Evolutionary conservation across 2,797 vertebrate species (phyloP), one percentile per base, ranked within the genome.

Genomic region (Myotis daubentonii): DNA sequence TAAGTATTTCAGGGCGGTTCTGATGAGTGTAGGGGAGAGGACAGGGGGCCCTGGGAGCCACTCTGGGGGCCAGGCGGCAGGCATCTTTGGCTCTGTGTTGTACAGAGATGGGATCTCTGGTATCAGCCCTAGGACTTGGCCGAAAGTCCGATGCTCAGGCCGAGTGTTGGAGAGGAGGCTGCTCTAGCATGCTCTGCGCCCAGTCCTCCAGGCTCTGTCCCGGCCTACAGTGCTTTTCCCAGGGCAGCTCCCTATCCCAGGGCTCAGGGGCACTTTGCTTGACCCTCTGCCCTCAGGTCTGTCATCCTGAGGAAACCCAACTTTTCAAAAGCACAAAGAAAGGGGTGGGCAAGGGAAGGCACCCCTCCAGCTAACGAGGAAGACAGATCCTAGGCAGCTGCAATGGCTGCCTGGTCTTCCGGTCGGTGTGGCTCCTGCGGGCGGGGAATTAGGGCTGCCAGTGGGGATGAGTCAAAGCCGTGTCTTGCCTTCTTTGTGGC

Each of bases 1-100:
- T 79, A 88, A 80, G 87, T 72, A 92, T 91, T 94, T 95, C 92
- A 72, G 85, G 49, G 66, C 20, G 4, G 66, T 85, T 93, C 79
- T 1, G 10, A 44, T 78, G 90, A 86, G 76, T 62, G 80, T n/a
- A 38, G 66, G 66, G 81, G 88, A 80, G 60, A 72, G 84, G 44
- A 80, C 68, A 88, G 89, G 90, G n/a, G 76, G 12, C 36, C 10
- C 66, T n/a, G 81, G 88, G 76, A 79, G 53, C 53, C 44, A 53
- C 38, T 65, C 23, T 3, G 3, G 57, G 85, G 57, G 47, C 3
- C 10, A 47, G 89, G 20, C 2, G 6, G 57, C 51, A 23, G 70
- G 83, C 0, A 0, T 62, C n/a, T 0, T 2, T 4, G 36, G 76
- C 12, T 78, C 23, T 4, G 3, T 41, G 70, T 82, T 70, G 28